A percentile compares a stretch with the other conserved stretches of the same genome.
These are phyloP conservation scores for Thermophis baileyi DNA, from an alignment of 2,113 vertebrate genomes.

Conservation along the genomic window DNA sequence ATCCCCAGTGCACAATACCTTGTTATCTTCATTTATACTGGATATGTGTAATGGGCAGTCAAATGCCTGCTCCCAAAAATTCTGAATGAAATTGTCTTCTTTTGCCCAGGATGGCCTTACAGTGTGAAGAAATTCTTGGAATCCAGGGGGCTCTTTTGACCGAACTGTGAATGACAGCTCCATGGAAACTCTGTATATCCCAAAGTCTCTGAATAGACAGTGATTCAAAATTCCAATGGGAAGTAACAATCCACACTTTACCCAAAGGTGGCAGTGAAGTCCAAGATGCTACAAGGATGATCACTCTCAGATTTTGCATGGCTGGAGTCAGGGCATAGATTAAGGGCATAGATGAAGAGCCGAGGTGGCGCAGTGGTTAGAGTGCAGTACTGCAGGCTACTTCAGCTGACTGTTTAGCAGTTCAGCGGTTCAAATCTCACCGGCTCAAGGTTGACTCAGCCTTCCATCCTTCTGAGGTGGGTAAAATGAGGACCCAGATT, in stretches of 20 bases:
- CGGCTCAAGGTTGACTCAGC: too few species aligned
- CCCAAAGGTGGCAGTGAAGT: not conserved
- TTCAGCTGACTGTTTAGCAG: too few species aligned
- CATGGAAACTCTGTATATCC: not conserved
- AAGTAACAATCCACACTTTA: not conserved
- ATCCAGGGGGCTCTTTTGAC: not conserved
- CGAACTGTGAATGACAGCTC: not conserved
- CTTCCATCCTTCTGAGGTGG: too few species aligned
- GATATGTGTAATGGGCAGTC: not conserved
- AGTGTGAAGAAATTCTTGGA: not conserved
- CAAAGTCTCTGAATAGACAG: not conserved
- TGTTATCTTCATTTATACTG: not conserved
- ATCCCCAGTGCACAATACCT: not conserved
- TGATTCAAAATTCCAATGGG: not conserved
- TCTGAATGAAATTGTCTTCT: not conserved
- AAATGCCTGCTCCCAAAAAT: not conserved
- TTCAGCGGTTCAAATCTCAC: too few species aligned
- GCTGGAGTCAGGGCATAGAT: not conserved
- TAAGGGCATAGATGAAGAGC: too few species aligned
- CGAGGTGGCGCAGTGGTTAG: too few species aligned
- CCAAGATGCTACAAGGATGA: not conserved
- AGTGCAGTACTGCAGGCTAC: too few species aligned
- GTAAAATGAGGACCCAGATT: too few species aligned
- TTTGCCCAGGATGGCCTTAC: not conserved
- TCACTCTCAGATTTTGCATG: not conserved